These are phyloP conservation scores for Thermophis baileyi DNA, from an alignment of 2,113 vertebrate genomes.

Conservation along the genomic window DNA sequence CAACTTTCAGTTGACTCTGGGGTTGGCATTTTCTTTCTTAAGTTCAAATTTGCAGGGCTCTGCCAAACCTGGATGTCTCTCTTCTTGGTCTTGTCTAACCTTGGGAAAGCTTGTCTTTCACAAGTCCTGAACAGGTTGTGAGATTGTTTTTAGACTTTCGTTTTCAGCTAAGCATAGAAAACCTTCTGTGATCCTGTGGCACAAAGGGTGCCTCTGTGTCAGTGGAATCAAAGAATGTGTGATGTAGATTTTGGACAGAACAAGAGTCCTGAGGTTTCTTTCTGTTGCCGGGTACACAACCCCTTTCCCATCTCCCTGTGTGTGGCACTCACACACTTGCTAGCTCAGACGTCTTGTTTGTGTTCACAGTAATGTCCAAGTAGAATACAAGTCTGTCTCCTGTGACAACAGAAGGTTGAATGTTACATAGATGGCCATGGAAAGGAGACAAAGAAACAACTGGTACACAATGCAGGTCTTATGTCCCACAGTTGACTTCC, in stretches of 20 bases:
- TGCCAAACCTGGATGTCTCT: background rate
- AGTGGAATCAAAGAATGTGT: background rate
- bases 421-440: background rate
- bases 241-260: background rate
- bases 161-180: background rate
- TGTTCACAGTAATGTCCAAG: background rate
- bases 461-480: background rate
- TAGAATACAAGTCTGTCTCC: background rate
- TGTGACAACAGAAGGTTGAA: background rate
- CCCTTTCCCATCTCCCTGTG: background rate
- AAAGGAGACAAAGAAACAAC: background rate
- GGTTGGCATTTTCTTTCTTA: background rate
- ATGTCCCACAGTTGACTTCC: background rate
- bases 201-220: background rate
- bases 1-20: background rate
- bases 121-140: background rate
- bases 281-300: background rate
- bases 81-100: background rate
- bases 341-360: background rate
- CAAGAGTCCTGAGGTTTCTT: background rate
- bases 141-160: background rate
- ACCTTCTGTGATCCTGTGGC: background rate
- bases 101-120: background rate
- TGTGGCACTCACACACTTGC: background rate
- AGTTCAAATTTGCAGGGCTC: background rate